Percentiles rank a stretch among this genome's conserved stretches.
Conservation (phyloP, 2,113 vertebrate species). For the Barbus barbus region DNA sequence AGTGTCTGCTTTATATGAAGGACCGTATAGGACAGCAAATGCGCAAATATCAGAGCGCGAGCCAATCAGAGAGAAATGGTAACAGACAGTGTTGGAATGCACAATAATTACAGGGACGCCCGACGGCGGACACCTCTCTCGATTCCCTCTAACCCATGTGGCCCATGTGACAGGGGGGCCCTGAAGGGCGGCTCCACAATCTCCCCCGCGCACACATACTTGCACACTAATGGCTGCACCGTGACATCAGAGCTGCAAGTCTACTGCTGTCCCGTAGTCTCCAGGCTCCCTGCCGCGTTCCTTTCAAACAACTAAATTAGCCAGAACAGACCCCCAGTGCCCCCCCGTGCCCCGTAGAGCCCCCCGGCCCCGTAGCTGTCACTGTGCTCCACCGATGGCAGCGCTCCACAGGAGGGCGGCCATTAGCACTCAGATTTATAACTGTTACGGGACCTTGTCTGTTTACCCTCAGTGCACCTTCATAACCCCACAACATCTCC, state of each 20-base stretch:
- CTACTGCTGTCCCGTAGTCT: conserved; percentile 59
- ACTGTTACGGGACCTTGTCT: conserved; percentile 56
- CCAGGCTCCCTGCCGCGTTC: conserved; percentile 51
- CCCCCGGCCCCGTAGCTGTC: conserved; percentile 56
- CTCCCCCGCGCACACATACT: conserved; percentile 38
- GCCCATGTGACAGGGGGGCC: conserved; percentile 30
- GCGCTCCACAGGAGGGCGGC: conserved; percentile 57
- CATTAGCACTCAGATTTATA: conserved; percentile 68
- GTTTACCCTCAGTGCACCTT: conserved; percentile 60
- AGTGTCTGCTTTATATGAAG: background rate
- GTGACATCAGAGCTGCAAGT: conserved; percentile 53
- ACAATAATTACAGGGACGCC: conserved; percentile 48
- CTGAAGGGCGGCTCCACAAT: conserved; percentile 22
- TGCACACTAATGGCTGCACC: conserved; percentile 51
- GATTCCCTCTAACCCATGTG: conserved; percentile 25
- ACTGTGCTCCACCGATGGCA: conserved; percentile 59
- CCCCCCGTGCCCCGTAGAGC: conserved; percentile 52
- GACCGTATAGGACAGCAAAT: background rate
- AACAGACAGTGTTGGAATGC: conserved; percentile 41
- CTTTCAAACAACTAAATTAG: conserved; percentile 67
- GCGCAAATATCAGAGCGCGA: background rate
- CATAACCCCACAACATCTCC: conserved; percentile 48
- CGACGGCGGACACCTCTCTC: conserved; percentile 24
- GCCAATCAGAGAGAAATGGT: background rate
- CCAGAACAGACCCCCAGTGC: conserved; percentile 66